Base-by-base conservation (phyloP, 2,113 vertebrate species). In the Illadopsis cleaveri region DNA sequence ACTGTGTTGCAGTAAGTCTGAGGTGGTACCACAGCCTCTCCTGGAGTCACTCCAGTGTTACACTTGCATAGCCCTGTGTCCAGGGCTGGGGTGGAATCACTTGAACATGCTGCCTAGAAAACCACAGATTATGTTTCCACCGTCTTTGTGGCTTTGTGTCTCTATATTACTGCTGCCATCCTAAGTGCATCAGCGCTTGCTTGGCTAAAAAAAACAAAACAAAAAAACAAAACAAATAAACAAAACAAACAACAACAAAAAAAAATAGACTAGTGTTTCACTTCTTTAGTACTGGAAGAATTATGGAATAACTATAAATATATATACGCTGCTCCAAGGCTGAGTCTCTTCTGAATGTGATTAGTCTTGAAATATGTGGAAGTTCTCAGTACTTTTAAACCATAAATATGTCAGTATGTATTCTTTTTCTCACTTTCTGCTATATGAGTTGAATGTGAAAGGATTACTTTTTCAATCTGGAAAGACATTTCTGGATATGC, bases 301-400 rank as follows among this genome's bases (percentile, higher is more conserved):
- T 61, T 54, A n/a, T 35, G 44, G 76, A 91, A 51, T 35, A 90
- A 56, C 25, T 85, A 48, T 64, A 65, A 93, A 70, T 48, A 68
- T 13, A 33, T 31, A 15, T 48, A 33, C 5, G 6, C 61, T 48
- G 12, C 27, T 85, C 33, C 89, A 76, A 44, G 58, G 44, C 30
- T 70, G 56, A 90, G 77, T 51, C 42, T 19, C n/a, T 90, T 91
- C 89, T 95, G 89, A 85, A 77, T 6, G 5, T 69, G 58, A 87
- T 70, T 82, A 68, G 21, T 23, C 30, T 89, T 88, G 56, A 72
- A 89, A 92, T 82, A 71, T 33, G 22, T 58, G 25, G 37, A 79
- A 80, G 78, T 65, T 92, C 53, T 72, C 51, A 86, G 56, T n/a
- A 47, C 65, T 95, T 96, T 97, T 76, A 93, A 66, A 45, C n/a